phyloP scores from a whole-genome alignment of 2,113 vertebrate species.

The Myiagra hebetior region DNA sequence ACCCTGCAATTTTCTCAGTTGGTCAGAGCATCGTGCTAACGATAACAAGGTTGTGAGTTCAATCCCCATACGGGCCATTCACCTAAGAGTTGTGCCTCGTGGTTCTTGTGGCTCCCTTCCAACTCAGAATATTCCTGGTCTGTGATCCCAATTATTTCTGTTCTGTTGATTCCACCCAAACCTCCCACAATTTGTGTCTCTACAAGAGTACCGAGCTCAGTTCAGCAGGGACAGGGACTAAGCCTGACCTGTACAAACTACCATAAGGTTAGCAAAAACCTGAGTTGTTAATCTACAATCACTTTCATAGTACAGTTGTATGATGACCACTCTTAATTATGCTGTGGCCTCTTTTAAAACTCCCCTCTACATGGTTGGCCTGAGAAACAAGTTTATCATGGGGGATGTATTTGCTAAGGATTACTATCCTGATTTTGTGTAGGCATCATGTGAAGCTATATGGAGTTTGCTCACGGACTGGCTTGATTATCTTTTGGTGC shows the following conservation, averaged over 20 bases:
- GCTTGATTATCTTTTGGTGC: background rate
- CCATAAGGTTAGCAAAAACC: background rate
- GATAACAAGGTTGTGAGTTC: background rate
- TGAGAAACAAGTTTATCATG: background rate
- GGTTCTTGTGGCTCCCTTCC: background rate
- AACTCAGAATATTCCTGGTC: background rate
- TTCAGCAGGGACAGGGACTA: background rate
- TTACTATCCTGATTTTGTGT: background rate
- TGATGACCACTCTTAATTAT: background rate
- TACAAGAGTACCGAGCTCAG: background rate
- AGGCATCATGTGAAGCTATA: background rate
- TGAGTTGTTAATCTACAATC: background rate
- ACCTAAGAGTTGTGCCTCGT: no score
- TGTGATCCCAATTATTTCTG: background rate
- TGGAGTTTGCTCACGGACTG: background rate
- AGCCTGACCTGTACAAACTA: background rate
- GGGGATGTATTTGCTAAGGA: background rate
- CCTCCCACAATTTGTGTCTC: background rate
- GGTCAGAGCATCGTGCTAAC: background rate
- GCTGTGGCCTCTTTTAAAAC: background rate
- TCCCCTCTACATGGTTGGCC: background rate
- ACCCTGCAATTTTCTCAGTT: background rate
- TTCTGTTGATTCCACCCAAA: background rate
- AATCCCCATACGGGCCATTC: no score
- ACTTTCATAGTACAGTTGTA: background rate